Conservation (phyloP, 2,888 invertebrate genomes). For the Trichogramma evanescens region DNA sequence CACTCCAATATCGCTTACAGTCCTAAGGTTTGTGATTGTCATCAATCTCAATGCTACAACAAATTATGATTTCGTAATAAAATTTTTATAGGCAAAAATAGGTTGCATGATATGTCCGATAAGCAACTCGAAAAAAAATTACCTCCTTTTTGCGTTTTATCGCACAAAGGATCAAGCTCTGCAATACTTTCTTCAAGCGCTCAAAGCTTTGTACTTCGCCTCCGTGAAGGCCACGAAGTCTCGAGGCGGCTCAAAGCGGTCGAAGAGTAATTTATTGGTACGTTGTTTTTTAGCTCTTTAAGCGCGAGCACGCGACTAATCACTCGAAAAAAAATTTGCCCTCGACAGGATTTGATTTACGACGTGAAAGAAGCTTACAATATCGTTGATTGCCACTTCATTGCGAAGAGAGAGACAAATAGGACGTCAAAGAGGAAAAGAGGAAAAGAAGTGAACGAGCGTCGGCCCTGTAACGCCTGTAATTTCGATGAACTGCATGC, state of each 20-base stretch:
- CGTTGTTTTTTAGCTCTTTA: not conserved
- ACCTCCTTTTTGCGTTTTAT: slow-evolving; percentile 25
- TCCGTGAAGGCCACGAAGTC: not conserved
- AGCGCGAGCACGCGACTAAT: no score
- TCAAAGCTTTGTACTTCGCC: slow-evolving; percentile 15
- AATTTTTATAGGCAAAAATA: slow-evolving; percentile 23
- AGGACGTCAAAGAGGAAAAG: no score
- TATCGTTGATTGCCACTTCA: no score
- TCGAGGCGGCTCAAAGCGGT: no score
- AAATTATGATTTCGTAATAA: not conserved
- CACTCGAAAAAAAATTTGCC: no score
- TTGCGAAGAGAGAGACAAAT: no score
- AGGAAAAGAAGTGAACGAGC: no score
- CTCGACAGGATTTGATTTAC: no score
- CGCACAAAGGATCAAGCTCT: slow-evolving; percentile 21
- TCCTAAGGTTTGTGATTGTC: slow-evolving; percentile 17
- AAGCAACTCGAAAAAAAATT: slow-evolving; percentile 21
- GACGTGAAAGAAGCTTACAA: slow-evolving; percentile 7
- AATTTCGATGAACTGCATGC: no score
- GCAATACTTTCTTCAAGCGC: slow-evolving; percentile 21
- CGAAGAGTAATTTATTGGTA: not conserved
- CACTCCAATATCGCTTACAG: slow-evolving; percentile 23
- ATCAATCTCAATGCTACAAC: not conserved
- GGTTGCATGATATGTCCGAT: slow-evolving; percentile 30
- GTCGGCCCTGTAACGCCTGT: no score